Conservation (phyloP, 1,140 invertebrate species). For the Ceratitis capitata region DNA sequence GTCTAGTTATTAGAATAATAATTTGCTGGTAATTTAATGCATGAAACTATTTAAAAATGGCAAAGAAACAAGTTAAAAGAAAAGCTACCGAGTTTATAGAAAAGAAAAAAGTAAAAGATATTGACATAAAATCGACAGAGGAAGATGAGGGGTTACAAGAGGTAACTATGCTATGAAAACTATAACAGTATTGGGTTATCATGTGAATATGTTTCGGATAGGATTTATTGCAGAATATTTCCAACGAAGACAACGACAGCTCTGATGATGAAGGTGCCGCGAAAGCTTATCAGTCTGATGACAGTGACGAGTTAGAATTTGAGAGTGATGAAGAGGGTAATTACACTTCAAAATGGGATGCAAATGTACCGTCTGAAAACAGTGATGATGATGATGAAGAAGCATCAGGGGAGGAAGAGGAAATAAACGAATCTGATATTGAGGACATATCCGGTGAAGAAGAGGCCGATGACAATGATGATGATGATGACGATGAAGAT, state of each 20-base stretch:
- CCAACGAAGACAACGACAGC: slow-evolving; percentile 53
- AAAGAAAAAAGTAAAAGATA: neutral
- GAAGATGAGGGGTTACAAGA: neutral
- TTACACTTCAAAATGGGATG: slow-evolving; percentile 48
- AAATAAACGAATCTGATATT: slow-evolving; percentile 45
- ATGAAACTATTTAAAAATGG: neutral
- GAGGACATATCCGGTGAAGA: slow-evolving; percentile 55
- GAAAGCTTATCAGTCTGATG: slow-evolving; percentile 69
- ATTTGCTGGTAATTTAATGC: neutral
- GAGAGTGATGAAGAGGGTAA: slow-evolving; percentile 69
- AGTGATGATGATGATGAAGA: slow-evolving; percentile 51
- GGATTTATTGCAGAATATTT: slow-evolving; percentile 49
- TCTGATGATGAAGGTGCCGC: slow-evolving; percentile 65
- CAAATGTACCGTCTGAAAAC: slow-evolving; percentile 46
- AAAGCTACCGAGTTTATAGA: neutral
- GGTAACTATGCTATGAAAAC: neutral
- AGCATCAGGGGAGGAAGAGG: slow-evolving; percentile 45
- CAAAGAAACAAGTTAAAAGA: slow-evolving; percentile 5
- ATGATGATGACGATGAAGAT: neutral
- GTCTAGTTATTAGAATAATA: neutral
- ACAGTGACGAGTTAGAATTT: slow-evolving; percentile 67
- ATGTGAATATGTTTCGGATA: neutral
- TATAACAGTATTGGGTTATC: neutral
- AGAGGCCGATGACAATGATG: neutral
- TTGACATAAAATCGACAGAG: neutral